These are phyloP conservation scores for Oscheius onirici DNA, from an alignment of 2,888 invertebrate genomes.

Conservation along the genomic window DNA sequence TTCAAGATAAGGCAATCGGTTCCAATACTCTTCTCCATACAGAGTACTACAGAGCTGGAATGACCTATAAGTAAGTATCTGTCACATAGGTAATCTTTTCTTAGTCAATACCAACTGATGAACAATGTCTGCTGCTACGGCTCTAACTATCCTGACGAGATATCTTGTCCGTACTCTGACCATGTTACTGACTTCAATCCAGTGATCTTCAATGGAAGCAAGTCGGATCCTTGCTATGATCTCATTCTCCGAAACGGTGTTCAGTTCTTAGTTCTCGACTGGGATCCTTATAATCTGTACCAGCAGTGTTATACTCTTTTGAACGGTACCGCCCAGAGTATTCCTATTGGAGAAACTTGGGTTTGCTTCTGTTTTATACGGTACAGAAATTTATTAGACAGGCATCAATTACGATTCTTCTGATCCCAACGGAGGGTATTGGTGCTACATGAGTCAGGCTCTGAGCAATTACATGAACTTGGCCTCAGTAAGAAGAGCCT, in stretches of 20 bases:
- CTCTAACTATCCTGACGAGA: constrained; percentile 35
- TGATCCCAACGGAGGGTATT: constrained; percentile 56
- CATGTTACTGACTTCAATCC: constrained; percentile 41
- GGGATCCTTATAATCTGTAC: constrained; percentile 55
- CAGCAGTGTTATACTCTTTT: constrained; percentile 45
- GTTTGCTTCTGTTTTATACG: neutral
- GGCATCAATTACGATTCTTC: constrained; percentile 58
- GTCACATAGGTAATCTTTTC: neutral
- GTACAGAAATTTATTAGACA: constrained; percentile 33
- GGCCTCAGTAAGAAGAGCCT: constrained; percentile 55
- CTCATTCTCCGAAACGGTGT: constrained; percentile 12
- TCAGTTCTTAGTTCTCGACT: constrained; percentile 31
- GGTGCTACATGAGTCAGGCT: constrained; percentile 59
- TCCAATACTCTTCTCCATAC: constrained; percentile 53
- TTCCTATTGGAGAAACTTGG: constrained; percentile 48
- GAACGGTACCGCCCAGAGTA: constrained; percentile 27
- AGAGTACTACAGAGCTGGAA: constrained; percentile 54
- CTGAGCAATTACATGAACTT: constrained; percentile 59
- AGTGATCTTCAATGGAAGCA: constrained; percentile 42
- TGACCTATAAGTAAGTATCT: constrained; percentile 36
- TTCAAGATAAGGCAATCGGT: constrained; percentile 48
- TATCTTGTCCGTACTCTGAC: constrained; percentile 41
- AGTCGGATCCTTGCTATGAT: constrained; percentile 41
- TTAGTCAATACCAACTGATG: neutral
- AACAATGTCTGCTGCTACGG: constrained; percentile 46